phyloP scores from a whole-genome alignment of 2,888 invertebrate species.

The Dorcus parallelipipedus region DNA sequence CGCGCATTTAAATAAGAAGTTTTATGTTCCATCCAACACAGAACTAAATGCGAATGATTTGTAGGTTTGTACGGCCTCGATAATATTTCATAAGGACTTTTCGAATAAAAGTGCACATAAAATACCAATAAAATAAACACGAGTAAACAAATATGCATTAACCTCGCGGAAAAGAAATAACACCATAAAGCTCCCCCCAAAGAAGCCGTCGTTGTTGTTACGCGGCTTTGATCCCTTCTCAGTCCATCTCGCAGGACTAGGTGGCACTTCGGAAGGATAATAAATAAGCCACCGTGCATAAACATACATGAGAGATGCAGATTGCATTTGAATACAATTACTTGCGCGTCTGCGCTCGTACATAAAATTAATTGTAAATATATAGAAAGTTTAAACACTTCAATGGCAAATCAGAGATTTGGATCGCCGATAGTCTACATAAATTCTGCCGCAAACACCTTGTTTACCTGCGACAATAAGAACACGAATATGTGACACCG shows the following conservation, averaged over 20 bases:
- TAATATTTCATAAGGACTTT: neutral
- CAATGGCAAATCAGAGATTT: slow-evolving; percentile 49
- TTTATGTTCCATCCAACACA: too few species aligned
- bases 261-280: neutral
- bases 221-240: neutral
- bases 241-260: slow-evolving; percentile 1
- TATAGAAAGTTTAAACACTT: slow-evolving; percentile 50
- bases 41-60: too few species aligned
- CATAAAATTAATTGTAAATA: slow-evolving; percentile 50
- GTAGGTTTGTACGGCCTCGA: neutral
- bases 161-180: slow-evolving; percentile 17
- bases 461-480: slow-evolving; percentile 42
- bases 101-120: slow-evolving; percentile 18
- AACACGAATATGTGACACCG: slow-evolving; percentile 37
- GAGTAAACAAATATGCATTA: slow-evolving; percentile 20
- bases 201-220: slow-evolving; percentile 9
- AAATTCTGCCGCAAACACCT: slow-evolving; percentile 48
- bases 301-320: slow-evolving; percentile 15
- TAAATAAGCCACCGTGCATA: slow-evolving; percentile 13
- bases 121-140: slow-evolving; percentile 21
- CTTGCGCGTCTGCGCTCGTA: slow-evolving; percentile 42
- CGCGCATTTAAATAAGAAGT: too few species aligned
- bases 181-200: slow-evolving; percentile 22
- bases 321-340: slow-evolving; percentile 49
- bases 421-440: slow-evolving; percentile 47